Percentiles rank a stretch among this genome's conserved stretches.
phyloP scores from a whole-genome alignment of 1,140 invertebrate genomes.

The Gyrodactylus salaris region DNA sequence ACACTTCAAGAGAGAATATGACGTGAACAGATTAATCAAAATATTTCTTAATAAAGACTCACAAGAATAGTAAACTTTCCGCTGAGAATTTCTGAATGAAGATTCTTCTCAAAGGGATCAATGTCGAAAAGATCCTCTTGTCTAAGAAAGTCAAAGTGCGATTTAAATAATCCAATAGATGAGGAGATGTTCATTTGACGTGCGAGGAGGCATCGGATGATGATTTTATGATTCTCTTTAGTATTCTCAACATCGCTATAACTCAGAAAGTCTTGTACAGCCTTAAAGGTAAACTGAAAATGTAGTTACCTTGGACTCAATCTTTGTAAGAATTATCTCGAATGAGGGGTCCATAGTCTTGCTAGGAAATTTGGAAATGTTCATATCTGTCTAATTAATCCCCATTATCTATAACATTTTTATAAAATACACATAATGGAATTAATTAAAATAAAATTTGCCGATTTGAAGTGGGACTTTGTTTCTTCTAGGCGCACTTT shows the following conservation, averaged over 20 bases:
- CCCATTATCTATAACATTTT: neutral
- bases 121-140: neutral
- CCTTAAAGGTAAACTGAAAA: neutral
- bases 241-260: neutral
- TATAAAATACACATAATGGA: neutral
- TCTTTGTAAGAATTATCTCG: neutral
- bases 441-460: neutral
- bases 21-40: no score
- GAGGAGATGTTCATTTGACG: neutral
- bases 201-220: neutral
- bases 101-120: neutral
- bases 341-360: neutral
- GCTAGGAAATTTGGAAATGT: no score
- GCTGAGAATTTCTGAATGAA: neutral
- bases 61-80: neutral
- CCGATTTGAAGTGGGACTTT: neutral
- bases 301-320: neutral
- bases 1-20: no score
- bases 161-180: neutral
- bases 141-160: neutral
- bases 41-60: no score
- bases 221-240: neutral
- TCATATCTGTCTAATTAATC: no score
- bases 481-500: neutral
- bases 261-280: neutral